Conservation (phyloP, 1,140 invertebrate genomes). For the Chymomyza costata region DNA sequence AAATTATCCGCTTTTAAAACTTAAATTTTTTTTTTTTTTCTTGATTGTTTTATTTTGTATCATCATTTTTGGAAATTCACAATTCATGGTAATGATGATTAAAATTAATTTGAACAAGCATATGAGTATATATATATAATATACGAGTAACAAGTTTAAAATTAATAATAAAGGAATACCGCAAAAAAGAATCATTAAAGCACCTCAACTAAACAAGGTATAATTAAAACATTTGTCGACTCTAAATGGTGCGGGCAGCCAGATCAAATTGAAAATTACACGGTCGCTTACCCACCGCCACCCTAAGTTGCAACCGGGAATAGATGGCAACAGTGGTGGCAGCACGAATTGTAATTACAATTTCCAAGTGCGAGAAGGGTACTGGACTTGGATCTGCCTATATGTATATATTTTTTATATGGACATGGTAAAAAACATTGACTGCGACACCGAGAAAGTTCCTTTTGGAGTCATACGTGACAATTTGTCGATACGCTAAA, state of each 20-base stretch:
- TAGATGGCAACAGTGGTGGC: conserved; percentile 55
- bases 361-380: conserved; percentile 31
- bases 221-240: conserved; percentile 57
- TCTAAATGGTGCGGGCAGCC: conserved; percentile 36
- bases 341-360: conserved; percentile 66
- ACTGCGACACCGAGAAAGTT: conserved; percentile 15
- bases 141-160: no score
- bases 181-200: no score
- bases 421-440: conserved; percentile 52
- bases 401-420: conserved; percentile 39
- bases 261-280: conserved; percentile 65
- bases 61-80: no score
- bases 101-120: no score
- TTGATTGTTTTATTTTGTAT: no score
- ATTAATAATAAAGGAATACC: no score
- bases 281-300: conserved; percentile 66
- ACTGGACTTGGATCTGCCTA: conserved; percentile 1
- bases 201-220: conserved; percentile 50
- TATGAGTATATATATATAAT: no score
- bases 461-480: conserved; percentile 51
- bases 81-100: no score
- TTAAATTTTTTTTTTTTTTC: no score
- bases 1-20: no score
- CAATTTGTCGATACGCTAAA: conserved; percentile 68
- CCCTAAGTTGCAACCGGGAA: conserved; percentile 44